Evolutionary conservation across 2,888 invertebrate species (phyloP).

Genomic region (Mimumesa dahlbomi): DNA sequence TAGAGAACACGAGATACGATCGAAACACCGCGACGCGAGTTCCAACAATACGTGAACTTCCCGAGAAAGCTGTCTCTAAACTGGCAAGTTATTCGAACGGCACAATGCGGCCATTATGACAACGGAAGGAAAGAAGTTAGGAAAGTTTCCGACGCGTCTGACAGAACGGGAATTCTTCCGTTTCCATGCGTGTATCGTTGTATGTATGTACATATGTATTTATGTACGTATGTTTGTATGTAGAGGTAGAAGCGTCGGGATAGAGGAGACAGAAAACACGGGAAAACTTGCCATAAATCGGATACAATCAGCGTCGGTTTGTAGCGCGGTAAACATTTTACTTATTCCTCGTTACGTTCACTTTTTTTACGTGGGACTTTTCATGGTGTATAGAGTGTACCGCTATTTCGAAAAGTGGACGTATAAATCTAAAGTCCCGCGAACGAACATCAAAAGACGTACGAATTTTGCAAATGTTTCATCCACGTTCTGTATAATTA

Average conservation of each 20-base stretch:
- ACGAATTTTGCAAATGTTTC: too few relatives aligned
- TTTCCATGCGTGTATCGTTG: neutral
- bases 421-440: too few relatives aligned
- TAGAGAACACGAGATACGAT: constrained; percentile 24
- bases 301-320: constrained; percentile 43
- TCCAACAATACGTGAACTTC: constrained; percentile 49
- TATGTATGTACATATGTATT: neutral
- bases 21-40: constrained; percentile 18
- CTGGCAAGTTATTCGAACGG: constrained; percentile 13
- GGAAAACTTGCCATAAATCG: constrained; percentile 34
- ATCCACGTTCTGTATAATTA: too few relatives aligned
- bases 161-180: constrained; percentile 18
- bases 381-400: too few relatives aligned
- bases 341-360: neutral
- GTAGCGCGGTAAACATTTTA: constrained; percentile 7
- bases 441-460: too few relatives aligned
- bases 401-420: too few relatives aligned
- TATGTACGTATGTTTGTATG: too few relatives aligned
- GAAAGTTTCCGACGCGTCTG: constrained; percentile 40
- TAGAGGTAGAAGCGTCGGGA: too few relatives aligned
- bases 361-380: too few relatives aligned
- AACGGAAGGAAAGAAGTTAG: constrained; percentile 45
- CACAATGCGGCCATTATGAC: constrained; percentile 53
- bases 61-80: constrained; percentile 10
- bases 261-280: constrained; percentile 22